Evolutionary conservation across 2,113 vertebrate genomes (phyloP).

Genomic region (Suricata suricatta): DNA sequence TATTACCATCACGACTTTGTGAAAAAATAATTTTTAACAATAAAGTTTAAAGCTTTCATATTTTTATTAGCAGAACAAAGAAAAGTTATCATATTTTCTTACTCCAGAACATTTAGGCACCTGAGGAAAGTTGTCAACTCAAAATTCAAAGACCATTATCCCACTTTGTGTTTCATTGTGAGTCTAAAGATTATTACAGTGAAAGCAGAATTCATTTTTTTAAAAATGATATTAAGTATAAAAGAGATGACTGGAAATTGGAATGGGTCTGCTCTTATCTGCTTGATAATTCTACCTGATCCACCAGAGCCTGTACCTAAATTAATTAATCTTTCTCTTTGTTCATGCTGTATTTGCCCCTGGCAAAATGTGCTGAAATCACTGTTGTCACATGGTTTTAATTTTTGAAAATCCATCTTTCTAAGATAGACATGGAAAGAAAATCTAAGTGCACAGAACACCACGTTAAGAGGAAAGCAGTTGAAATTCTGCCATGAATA

Average conservation of each 20-base stretch:
- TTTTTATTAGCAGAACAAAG: conserved; percentile 26
- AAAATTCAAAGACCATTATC: conserved; percentile 1
- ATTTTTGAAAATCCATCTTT: conserved; percentile 82
- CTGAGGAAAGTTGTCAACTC: neutral
- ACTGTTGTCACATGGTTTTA: conserved; percentile 81
- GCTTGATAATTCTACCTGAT: conserved; percentile 60
- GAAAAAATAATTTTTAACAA: neutral
- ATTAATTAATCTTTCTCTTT: conserved; percentile 71
- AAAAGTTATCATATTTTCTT: conserved; percentile 7
- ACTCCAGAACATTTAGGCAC: neutral
- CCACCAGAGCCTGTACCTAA: conserved; percentile 53
- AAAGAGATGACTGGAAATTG: neutral
- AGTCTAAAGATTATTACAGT: conserved; percentile 29
- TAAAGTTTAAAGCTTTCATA: neutral
- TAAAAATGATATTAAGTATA: neutral
- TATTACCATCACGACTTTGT: neutral
- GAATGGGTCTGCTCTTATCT: neutral
- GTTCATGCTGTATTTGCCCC: conserved; percentile 66
- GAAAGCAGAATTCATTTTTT: neutral
- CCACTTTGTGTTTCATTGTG: conserved; percentile 29
- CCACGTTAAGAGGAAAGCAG: conserved; percentile 80
- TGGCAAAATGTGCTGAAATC: conserved; percentile 72
- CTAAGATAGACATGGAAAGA: conserved; percentile 79
- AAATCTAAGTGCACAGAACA: conserved; percentile 69
- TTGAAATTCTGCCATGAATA: conserved; percentile 84